Percentiles rank a stretch among this genome's conserved stretches.
phyloP scores from a whole-genome alignment of 2,113 vertebrate species.

The Caretta caretta region DNA sequence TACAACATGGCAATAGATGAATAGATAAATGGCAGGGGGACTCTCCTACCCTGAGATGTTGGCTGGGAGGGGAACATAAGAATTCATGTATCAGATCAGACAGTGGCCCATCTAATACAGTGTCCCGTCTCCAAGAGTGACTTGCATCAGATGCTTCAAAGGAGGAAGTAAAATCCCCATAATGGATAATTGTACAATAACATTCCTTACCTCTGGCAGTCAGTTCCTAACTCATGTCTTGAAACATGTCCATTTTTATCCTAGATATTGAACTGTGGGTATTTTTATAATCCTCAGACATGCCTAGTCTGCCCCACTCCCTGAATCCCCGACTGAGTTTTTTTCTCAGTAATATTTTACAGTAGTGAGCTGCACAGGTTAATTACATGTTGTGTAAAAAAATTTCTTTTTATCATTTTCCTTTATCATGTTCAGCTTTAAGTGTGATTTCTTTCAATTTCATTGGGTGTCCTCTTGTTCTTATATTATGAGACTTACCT shows the following conservation, averaged over 20 bases:
- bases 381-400: background rate
- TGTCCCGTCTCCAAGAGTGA: background rate
- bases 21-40: background rate
- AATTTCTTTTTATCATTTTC: background rate
- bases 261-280: background rate
- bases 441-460: background rate
- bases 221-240: background rate
- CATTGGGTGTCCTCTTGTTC: background rate
- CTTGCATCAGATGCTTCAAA: constrained; percentile 1
- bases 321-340: background rate
- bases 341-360: background rate
- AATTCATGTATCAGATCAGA: background rate
- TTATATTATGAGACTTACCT: background rate
- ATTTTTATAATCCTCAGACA: background rate
- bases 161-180: background rate
- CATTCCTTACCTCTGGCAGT: background rate
- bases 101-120: background rate
- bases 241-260: background rate
- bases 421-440: background rate
- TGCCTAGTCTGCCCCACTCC: background rate
- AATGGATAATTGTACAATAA: background rate
- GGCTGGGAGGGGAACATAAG: background rate
- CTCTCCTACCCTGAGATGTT: background rate
- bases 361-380: background rate
- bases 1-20: background rate